Conservation (phyloP, 2,797 vertebrate species). For the Orestias chungarensis region DNA sequence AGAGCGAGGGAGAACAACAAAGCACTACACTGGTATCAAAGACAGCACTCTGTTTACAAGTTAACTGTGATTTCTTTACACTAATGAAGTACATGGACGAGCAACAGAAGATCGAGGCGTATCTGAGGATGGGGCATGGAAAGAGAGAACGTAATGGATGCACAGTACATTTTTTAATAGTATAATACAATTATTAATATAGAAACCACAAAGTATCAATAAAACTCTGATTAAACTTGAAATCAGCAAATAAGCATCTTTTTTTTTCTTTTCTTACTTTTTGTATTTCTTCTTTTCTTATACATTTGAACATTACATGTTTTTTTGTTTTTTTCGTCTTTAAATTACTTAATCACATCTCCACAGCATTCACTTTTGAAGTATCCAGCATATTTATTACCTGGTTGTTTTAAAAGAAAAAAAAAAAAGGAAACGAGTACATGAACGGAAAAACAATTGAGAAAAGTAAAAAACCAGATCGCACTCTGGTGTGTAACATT, state of each 20-base stretch:
- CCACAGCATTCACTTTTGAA: slow-evolving; percentile 83
- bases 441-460: slow-evolving; percentile 63
- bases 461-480: slow-evolving; percentile 73
- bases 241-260: slow-evolving; percentile 86
- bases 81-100: slow-evolving; percentile 91
- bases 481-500: slow-evolving; percentile 66
- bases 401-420: slow-evolving; percentile 87
- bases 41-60: slow-evolving; percentile 93
- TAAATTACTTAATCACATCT: slow-evolving; percentile 88
- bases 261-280: slow-evolving; percentile 73
- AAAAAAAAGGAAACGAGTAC: slow-evolving; percentile 61
- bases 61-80: slow-evolving; percentile 86
- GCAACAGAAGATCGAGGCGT: slow-evolving; percentile 83
- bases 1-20: slow-evolving; percentile 78
- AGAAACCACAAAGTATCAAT: slow-evolving; percentile 88
- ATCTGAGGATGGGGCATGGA: slow-evolving; percentile 85
- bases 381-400: slow-evolving; percentile 92
- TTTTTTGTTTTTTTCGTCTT: slow-evolving; percentile 68
- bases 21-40: slow-evolving; percentile 92
- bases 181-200: slow-evolving; percentile 86
- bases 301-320: slow-evolving; percentile 87
- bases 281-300: slow-evolving; percentile 78
- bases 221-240: slow-evolving; percentile 86
- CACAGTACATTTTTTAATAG: slow-evolving; percentile 90
- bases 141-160: slow-evolving; percentile 86